Evolutionary conservation across 2,888 invertebrate genomes (phyloP).

Genomic region (Mimas tiliae): DNA sequence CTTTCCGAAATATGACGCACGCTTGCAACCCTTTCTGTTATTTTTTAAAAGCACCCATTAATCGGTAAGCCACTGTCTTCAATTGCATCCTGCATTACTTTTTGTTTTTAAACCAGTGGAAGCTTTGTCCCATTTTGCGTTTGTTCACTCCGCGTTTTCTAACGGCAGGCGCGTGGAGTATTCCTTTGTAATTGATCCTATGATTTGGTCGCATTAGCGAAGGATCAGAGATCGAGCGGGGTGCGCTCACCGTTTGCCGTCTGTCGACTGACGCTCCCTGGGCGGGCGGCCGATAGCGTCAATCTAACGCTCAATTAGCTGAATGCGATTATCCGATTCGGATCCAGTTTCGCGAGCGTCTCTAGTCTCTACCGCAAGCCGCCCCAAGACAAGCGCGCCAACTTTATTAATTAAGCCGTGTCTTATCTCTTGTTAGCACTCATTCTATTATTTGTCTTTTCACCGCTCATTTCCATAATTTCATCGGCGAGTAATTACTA

Average conservation of each 20-base stretch:
- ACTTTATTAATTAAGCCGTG: slow-evolving; percentile 85
- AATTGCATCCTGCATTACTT: slow-evolving; percentile 56
- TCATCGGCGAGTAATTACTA: slow-evolving; percentile 81
- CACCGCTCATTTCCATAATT: slow-evolving; percentile 84
- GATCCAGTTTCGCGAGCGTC: slow-evolving; percentile 74
- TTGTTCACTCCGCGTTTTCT: slow-evolving; percentile 42
- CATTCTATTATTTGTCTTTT: slow-evolving; percentile 85
- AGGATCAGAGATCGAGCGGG: slow-evolving; percentile 53
- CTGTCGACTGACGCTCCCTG: slow-evolving; percentile 52
- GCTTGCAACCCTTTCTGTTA: slow-evolving; percentile 72
- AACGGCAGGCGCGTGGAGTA: slow-evolving; percentile 39
- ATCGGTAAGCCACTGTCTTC: slow-evolving; percentile 57
- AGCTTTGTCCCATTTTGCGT: slow-evolving; percentile 40
- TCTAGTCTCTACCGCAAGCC: slow-evolving; percentile 64
- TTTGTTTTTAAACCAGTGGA: slow-evolving; percentile 49
- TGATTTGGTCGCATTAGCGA: slow-evolving; percentile 67
- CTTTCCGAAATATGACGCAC: slow-evolving; percentile 74
- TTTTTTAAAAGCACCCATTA: slow-evolving; percentile 62
- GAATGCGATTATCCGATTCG: slow-evolving; percentile 83
- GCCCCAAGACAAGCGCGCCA: slow-evolving; percentile 77
- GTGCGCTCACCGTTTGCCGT: slow-evolving; percentile 40
- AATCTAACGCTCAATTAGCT: slow-evolving; percentile 84
- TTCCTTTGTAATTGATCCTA: slow-evolving; percentile 61
- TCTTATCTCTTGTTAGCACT: slow-evolving; percentile 85
- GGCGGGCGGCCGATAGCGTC: slow-evolving; percentile 82